Conservation (phyloP, 92 coral and sea anemone species). For the Pocillopora grandis region DNA sequence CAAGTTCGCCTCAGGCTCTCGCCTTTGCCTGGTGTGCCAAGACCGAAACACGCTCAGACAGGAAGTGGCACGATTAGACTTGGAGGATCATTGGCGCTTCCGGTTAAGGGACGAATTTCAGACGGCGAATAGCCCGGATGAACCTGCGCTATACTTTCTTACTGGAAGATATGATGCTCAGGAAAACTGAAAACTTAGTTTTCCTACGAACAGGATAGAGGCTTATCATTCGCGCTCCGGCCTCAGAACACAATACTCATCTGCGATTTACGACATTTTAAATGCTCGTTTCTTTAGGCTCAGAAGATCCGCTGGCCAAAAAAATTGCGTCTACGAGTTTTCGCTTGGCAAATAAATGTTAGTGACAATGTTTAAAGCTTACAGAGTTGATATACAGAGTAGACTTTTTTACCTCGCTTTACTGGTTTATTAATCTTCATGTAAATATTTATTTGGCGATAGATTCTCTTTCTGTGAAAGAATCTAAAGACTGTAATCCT, state of each 20-base stretch:
- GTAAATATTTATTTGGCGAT: neutral
- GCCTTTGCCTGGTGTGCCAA: constrained; percentile 91
- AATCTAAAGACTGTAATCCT: neutral
- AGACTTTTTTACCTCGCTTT: neutral
- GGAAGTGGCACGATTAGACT: constrained; percentile 94
- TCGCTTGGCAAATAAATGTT: too few relatives aligned
- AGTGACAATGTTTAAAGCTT: neutral
- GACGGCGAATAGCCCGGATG: constrained; percentile 93
- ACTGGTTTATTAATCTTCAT: neutral
- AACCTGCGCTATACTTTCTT: constrained; percentile 81
- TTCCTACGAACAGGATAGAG: neutral
- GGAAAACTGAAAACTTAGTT: neutral
- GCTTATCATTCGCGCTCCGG: neutral
- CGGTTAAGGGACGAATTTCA: constrained; percentile 95
- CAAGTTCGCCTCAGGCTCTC: constrained; percentile 88
- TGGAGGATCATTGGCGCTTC: constrained; percentile 98
- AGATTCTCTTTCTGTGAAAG: neutral
- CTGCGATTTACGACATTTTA: neutral
- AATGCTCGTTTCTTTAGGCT: neutral
- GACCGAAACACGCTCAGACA: constrained; percentile 96
- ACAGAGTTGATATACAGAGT: neutral
- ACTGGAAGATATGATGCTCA: constrained; percentile 89
- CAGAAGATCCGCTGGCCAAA: neutral
- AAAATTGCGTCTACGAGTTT: neutral
- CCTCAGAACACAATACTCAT: neutral